Percentiles rank a stretch among this genome's conserved stretches.
Conservation (phyloP, 2,888 invertebrate genomes). For the Xanthia togata region DNA sequence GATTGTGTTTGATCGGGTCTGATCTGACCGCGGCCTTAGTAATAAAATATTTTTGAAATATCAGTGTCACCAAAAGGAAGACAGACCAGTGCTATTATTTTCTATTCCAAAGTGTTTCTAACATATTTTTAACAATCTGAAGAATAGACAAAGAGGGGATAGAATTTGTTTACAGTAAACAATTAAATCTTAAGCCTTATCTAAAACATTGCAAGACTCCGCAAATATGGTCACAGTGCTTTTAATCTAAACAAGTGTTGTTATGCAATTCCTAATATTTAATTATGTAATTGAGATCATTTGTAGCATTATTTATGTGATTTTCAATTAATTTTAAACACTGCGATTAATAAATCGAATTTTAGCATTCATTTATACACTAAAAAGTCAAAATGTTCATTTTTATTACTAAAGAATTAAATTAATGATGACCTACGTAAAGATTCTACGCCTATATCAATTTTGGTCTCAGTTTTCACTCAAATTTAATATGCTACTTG, state of each 20-base stretch:
- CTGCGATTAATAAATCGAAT: slow-evolving; percentile 12
- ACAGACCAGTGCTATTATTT: slow-evolving; percentile 44
- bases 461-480: slow-evolving; percentile 61
- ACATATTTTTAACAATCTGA: slow-evolving; percentile 27
- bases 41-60: slow-evolving; percentile 38
- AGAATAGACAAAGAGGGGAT: slow-evolving; percentile 29
- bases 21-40: slow-evolving; percentile 1
- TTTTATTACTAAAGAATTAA: slow-evolving; percentile 21
- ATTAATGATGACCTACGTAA: slow-evolving; percentile 6
- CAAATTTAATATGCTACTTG: slow-evolving; percentile 34
- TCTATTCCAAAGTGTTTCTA: slow-evolving; percentile 24
- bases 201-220: slow-evolving; percentile 35
- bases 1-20: no score
- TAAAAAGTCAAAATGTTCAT: slow-evolving; percentile 13
- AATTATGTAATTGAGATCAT: slow-evolving; percentile 57
- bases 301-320: slow-evolving; percentile 24
- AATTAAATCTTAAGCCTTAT: slow-evolving; percentile 37
- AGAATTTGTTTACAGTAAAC: slow-evolving; percentile 48
- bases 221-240: slow-evolving; percentile 58
- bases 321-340: slow-evolving; percentile 24
- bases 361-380: slow-evolving; percentile 25
- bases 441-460: slow-evolving; percentile 50
- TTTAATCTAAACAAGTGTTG: slow-evolving; percentile 53
- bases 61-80: slow-evolving; percentile 51
- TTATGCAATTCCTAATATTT: slow-evolving; percentile 57